Conservation (phyloP, 2,888 invertebrate species). For the Phasia obesa region DNA sequence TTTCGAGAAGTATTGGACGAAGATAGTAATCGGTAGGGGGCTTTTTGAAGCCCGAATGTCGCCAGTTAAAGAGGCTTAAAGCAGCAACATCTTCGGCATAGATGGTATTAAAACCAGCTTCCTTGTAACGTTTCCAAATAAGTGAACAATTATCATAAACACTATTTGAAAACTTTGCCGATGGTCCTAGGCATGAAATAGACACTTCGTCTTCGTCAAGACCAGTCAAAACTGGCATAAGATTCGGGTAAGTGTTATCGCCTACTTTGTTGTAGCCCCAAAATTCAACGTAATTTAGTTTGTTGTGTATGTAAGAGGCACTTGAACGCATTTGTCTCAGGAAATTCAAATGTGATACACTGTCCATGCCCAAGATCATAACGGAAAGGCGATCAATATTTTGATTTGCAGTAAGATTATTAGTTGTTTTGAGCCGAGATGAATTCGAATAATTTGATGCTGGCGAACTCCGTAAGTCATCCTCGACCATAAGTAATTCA, state of each 20-base stretch:
- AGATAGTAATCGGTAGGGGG: conserved; percentile 94
- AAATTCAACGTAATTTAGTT: conserved; percentile 86
- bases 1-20: conserved; percentile 88
- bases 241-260: conserved; percentile 96
- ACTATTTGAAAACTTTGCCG: conserved; percentile 77
- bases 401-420: conserved; percentile 28
- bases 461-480: conserved; percentile 59
- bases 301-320: conserved; percentile 84
- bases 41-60: conserved; percentile 89
- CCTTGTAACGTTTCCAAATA: conserved; percentile 91
- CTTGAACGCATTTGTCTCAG: conserved; percentile 92
- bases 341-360: conserved; percentile 92
- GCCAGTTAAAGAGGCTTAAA: conserved; percentile 91
- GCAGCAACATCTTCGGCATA: conserved; percentile 92
- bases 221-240: conserved; percentile 91
- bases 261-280: conserved; percentile 96
- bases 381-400: conserved; percentile 84
- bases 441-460: background rate
- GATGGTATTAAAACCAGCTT: conserved; percentile 89
- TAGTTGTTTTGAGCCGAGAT: background rate
- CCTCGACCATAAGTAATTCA: background rate
- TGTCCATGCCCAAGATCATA: conserved; percentile 92
- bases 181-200: conserved; percentile 85
- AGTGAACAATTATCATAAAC: conserved; percentile 91
- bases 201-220: conserved; percentile 86